Evolutionary conservation across 1,140 invertebrate genomes (phyloP), one percentile per base, ranked within the genome.

Genomic region (Drosophila rhopaloa): DNA sequence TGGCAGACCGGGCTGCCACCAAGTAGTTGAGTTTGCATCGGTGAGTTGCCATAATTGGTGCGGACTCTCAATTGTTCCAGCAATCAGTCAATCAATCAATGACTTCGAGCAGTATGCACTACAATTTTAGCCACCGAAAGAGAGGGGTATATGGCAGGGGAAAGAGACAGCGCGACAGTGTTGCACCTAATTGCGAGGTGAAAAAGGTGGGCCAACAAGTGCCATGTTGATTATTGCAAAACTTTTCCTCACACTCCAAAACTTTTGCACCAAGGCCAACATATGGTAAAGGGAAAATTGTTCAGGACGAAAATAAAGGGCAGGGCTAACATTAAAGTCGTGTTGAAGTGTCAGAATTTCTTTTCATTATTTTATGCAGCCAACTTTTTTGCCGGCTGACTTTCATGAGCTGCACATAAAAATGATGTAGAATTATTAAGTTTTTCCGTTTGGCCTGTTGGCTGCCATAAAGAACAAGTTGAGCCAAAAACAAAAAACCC

Each of bases 371-470:
- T 61, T 61, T 38, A 48, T 66, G 60, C 47, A 66, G 35, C 14
- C 47, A 78, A 81, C 38, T 76, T 81, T 81, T 73, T 56, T 27
- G 9, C 47, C n/a, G 5, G 5, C 37, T 43, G 46, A 48, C 32
- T 38, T 38, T 48, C 57, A 59, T 48, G 44, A 27, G 32, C 32
- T 43, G 60, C 65, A 65, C 65, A 79, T 83, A 66, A 83, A 79
- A 84, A 72, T 83, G 61, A 84, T 84, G 65, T 67, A 76, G 81
- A 83, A 83, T 84, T 84, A 83, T 83, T 80, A 83, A 83, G 76
- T 83, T 83, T 84, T 56, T 74, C 16, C 16, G 19, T 54, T 54
- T 24, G 48, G 38, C 37, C 40, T 43, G 24, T 32, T 19, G 55
- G 56, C 44, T 44, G 46, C 46, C 62, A 79, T 79, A 83, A 83